Conservation (phyloP, 2,888 invertebrate genomes). For the Prenolepis imparis region DNA sequence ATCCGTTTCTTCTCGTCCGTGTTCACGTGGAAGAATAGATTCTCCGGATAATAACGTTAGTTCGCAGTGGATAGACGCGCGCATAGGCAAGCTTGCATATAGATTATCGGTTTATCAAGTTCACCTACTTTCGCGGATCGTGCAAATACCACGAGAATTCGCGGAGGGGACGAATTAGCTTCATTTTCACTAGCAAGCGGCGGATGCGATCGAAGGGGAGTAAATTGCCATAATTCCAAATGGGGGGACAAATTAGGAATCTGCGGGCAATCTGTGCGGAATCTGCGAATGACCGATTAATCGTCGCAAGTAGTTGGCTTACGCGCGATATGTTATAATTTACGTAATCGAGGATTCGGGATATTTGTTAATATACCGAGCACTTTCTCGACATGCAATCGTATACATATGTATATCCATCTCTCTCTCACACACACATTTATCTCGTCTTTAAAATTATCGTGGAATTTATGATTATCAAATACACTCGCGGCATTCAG, state of each 20-base stretch:
- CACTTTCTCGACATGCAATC: constrained; percentile 5
- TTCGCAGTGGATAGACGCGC: constrained; percentile 1
- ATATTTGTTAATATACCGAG: constrained; percentile 24
- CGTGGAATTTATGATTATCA: constrained; percentile 38
- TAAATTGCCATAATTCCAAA: constrained; percentile 69
- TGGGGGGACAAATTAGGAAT: constrained; percentile 70
- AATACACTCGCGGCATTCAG: constrained; percentile 24
- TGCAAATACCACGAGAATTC: constrained; percentile 27
- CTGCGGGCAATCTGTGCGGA: constrained; percentile 40
- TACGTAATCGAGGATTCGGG: constrained; percentile 33
- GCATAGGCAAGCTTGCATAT: constrained; percentile 12
- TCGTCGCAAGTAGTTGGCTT: constrained; percentile 61
- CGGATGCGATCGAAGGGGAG: constrained; percentile 28
- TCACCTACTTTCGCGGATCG: constrained; percentile 64
- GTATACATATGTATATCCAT: not conserved
- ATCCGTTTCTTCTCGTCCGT: constrained; percentile 22
- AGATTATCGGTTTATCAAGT: constrained; percentile 67
- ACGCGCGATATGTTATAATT: constrained; percentile 58
- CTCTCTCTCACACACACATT: not conserved
- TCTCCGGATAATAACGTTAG: constrained; percentile 43
- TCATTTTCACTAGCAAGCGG: constrained; percentile 52
- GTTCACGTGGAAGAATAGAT: constrained; percentile 21
- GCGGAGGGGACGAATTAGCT: constrained; percentile 60
- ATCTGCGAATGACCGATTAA: constrained; percentile 67
- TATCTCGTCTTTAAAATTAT: constrained; percentile 39